Conservation (phyloP, 2,888 invertebrate genomes). For the Oxycera nigricornis region DNA sequence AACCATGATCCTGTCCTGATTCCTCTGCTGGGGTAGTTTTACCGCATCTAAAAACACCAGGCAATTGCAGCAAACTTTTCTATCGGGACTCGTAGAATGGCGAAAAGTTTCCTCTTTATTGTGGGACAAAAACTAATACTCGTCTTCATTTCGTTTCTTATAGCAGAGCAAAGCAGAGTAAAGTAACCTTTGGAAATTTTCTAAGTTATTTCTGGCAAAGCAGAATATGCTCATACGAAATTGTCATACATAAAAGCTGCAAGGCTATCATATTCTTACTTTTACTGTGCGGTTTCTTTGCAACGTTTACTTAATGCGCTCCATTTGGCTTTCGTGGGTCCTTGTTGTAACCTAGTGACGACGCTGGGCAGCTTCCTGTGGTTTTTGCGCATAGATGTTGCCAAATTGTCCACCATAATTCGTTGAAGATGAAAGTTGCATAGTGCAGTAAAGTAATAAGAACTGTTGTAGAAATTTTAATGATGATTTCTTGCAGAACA, state of each 20-base stretch:
- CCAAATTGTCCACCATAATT: conserved; percentile 34
- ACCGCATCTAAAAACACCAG: background rate
- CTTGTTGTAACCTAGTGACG: background rate
- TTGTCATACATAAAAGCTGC: conserved; percentile 11
- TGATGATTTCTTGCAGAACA: background rate
- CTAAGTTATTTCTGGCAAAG: background rate
- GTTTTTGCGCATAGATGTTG: conserved; percentile 29
- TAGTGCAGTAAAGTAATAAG: conserved; percentile 5
- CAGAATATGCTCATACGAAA: background rate
- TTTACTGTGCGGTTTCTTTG: background rate
- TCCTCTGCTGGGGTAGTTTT: background rate
- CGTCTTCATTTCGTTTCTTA: background rate
- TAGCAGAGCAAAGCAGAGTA: background rate
- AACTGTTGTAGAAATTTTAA: background rate
- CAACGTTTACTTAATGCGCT: conserved; percentile 16
- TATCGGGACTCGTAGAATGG: conserved; percentile 4
- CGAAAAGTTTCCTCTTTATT: conserved; percentile 14
- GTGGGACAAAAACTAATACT: conserved; percentile 5
- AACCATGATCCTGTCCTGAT: background rate
- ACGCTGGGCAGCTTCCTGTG: conserved; percentile 6
- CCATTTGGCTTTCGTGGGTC: background rate
- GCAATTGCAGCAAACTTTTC: background rate
- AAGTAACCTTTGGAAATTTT: background rate
- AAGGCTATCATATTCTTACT: conserved; percentile 8
- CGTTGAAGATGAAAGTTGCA: conserved; percentile 17